Percentiles rank a stretch among this genome's conserved stretches.
These are phyloP conservation scores for Psittacula derbiana DNA, from an alignment of 2,797 vertebrate genomes.

Conservation along the genomic window DNA sequence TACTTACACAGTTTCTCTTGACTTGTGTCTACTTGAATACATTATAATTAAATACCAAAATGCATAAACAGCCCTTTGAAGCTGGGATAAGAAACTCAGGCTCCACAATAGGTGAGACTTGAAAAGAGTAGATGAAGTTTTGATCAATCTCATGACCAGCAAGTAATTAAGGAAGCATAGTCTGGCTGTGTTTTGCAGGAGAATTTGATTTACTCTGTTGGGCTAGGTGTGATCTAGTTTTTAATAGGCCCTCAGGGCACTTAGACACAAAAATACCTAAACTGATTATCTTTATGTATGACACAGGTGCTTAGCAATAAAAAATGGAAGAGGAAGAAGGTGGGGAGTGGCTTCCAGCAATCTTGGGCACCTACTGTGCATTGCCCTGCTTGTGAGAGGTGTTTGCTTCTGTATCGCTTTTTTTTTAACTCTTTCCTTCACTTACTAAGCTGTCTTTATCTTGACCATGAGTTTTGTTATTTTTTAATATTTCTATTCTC, in stretches of 20 bases:
- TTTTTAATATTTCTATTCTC: background rate
- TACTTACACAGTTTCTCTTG: background rate
- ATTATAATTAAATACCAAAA: background rate
- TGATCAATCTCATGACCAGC: background rate
- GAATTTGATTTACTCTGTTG: background rate
- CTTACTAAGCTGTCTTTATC: background rate
- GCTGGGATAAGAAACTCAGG: background rate
- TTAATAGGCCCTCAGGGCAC: background rate
- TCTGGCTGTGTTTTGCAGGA: background rate
- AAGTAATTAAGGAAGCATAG: background rate
- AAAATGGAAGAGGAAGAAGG: background rate
- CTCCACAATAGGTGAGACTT: background rate
- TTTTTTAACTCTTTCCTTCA: background rate
- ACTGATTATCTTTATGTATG: background rate
- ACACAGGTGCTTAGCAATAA: background rate
- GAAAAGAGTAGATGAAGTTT: background rate
- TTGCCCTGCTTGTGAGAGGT: background rate
- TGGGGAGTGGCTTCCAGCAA: background rate
- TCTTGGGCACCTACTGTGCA: background rate
- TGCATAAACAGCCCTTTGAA: background rate
- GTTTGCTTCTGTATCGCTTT: background rate
- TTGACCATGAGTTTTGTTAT: background rate
- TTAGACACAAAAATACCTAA: background rate
- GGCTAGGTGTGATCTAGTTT: background rate
- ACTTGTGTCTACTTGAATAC: background rate